phyloP scores from a whole-genome alignment of 2,797 vertebrate genomes.

The Ispidina picta region DNA sequence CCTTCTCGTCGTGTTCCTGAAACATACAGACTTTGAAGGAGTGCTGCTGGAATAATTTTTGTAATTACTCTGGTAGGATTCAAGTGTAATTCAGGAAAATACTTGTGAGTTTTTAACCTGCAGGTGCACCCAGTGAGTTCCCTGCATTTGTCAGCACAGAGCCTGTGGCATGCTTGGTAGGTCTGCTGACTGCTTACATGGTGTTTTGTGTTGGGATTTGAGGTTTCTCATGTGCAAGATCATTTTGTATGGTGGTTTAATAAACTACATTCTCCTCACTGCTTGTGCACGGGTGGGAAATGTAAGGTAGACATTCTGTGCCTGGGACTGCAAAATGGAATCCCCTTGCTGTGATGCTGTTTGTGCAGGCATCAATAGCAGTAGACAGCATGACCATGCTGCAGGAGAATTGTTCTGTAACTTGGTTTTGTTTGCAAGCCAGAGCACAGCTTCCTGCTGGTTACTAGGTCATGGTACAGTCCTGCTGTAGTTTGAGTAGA shows the following conservation, averaged over 20 bases:
- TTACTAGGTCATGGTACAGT: neutral
- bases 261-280: neutral
- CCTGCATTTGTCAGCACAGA: neutral
- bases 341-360: neutral
- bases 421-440: neutral
- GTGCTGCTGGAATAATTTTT: neutral
- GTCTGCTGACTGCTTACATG: neutral
- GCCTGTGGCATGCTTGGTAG: neutral
- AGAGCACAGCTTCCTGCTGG: neutral
- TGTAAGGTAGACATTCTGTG: neutral
- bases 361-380: neutral
- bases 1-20: conserved; percentile 48
- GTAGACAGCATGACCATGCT: neutral
- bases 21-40: neutral
- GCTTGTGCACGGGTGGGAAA: neutral
- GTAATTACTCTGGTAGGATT: neutral
- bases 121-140: neutral
- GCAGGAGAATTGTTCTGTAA: neutral
- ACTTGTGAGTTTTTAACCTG: neutral
- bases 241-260: neutral
- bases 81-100: neutral
- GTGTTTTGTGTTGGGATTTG: neutral
- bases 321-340: neutral
- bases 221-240: neutral
- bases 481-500: neutral